Conservation (phyloP, 1,140 invertebrate species). For the Heliothis subflexa region DNA sequence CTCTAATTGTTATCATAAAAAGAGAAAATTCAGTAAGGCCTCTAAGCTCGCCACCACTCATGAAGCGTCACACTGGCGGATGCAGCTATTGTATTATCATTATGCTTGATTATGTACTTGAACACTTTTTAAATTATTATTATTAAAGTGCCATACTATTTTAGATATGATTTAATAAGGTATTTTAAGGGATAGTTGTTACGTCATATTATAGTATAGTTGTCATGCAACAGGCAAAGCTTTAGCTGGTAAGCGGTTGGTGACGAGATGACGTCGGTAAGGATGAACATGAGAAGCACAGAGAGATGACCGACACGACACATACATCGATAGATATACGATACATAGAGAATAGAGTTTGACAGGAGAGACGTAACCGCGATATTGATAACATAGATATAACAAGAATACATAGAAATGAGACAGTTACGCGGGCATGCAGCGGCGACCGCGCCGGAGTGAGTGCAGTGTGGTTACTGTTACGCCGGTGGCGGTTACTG, state of each 20-base stretch:
- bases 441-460: slow-evolving; percentile 65
- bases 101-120: slow-evolving; percentile 71
- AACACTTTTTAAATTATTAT: slow-evolving; percentile 72
- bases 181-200: slow-evolving; percentile 68
- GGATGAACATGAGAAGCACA: slow-evolving; percentile 52
- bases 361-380: slow-evolving; percentile 32
- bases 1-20: slow-evolving; percentile 71
- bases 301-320: slow-evolving; percentile 50
- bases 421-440: slow-evolving; percentile 74
- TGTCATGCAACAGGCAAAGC: slow-evolving; percentile 75
- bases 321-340: slow-evolving; percentile 31
- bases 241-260: slow-evolving; percentile 53
- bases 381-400: slow-evolving; percentile 20
- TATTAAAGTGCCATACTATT: slow-evolving; percentile 85
- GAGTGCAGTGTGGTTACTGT: slow-evolving; percentile 77
- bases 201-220: slow-evolving; percentile 56
- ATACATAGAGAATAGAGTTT: slow-evolving; percentile 20
- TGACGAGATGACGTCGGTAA: slow-evolving; percentile 46
- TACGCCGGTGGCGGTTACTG: slow-evolving; percentile 70
- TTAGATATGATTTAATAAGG: slow-evolving; percentile 76
- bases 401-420: slow-evolving; percentile 43
- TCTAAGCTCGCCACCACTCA: slow-evolving; percentile 81
- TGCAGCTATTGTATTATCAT: slow-evolving; percentile 62
- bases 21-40: slow-evolving; percentile 84
- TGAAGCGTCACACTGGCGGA: slow-evolving; percentile 80